Percentiles rank a stretch among this genome's conserved stretches.
Conservation (phyloP, 2,888 invertebrate species). For the Pristionchus japonicus region DNA sequence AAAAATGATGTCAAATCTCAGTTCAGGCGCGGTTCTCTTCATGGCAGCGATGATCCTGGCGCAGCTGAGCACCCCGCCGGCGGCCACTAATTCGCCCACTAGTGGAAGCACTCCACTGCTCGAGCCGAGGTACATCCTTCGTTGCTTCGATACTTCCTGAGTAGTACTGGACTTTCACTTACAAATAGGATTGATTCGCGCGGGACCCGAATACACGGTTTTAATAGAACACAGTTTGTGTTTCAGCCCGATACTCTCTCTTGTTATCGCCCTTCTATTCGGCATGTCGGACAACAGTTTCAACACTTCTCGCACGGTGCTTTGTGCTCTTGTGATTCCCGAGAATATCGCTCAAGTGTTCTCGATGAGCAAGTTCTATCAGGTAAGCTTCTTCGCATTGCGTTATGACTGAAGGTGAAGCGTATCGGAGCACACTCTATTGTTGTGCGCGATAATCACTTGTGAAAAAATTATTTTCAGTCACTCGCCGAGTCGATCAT, state of each 20-base stretch:
- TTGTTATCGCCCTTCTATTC: not conserved
- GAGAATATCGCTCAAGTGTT: not conserved
- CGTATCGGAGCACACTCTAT: too few species aligned
- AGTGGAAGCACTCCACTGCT: not conserved
- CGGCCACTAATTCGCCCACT: not conserved
- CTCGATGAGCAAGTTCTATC: constrained; percentile 37
- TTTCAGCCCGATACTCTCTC: not conserved
- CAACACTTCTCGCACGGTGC: constrained; percentile 10
- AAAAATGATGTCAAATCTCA: not conserved
- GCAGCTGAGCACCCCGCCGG: not conserved
- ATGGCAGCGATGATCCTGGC: not conserved
- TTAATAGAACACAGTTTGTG: not conserved
- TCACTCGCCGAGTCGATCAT: not conserved
- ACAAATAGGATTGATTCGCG: too few species aligned
- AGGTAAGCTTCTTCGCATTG: too few species aligned
- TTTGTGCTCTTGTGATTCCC: not conserved
- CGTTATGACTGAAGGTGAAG: too few species aligned
- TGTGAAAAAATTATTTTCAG: not conserved
- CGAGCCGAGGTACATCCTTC: not conserved
- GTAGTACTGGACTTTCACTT: too few species aligned
- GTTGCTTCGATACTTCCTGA: not conserved
- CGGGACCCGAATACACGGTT: not conserved
- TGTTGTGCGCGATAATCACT: too few species aligned
- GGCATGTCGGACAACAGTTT: constrained; percentile 18
- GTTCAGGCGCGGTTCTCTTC: not conserved